A percentile compares a stretch with the other conserved stretches of the same genome.
These are phyloP conservation scores for Plagodis dolabraria DNA, from an alignment of 2,888 invertebrate genomes.

Conservation along the genomic window DNA sequence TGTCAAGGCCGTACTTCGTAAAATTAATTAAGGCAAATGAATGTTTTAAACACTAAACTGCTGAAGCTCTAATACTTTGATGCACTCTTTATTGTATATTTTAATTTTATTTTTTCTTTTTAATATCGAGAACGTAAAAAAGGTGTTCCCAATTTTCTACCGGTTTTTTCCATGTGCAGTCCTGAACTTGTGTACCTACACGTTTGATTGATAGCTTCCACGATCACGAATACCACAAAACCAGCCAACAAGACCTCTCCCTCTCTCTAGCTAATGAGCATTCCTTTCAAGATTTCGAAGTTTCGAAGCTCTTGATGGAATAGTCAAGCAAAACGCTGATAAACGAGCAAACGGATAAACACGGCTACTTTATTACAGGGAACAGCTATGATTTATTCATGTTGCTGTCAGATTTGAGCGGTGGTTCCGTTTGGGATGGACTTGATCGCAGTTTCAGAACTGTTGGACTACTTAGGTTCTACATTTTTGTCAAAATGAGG, in stretches of 20 bases:
- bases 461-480: not conserved
- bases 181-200: conserved; percentile 43
- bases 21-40: no score
- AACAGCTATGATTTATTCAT: conserved; percentile 81
- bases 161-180: conserved; percentile 2
- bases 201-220: conserved; percentile 70
- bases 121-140: no score
- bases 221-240: conserved; percentile 60
- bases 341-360: conserved; percentile 78
- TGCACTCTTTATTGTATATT: no score
- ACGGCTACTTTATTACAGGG: conserved; percentile 81
- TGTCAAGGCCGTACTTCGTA: no score
- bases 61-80: no score
- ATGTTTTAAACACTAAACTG: no score
- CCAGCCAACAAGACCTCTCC: conserved; percentile 49
- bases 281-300: conserved; percentile 8
- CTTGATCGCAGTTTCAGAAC: conserved; percentile 18
- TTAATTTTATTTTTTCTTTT: no score
- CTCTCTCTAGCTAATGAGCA: conserved; percentile 11
- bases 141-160: not conserved
- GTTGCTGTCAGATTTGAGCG: conserved; percentile 74
- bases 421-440: conserved; percentile 62
- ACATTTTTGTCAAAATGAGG: no score
- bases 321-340: conserved; percentile 71
- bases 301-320: conserved; percentile 45